Base-by-base conservation (phyloP, 2,113 vertebrate genomes). In the Neolamprologus modestus region DNA sequence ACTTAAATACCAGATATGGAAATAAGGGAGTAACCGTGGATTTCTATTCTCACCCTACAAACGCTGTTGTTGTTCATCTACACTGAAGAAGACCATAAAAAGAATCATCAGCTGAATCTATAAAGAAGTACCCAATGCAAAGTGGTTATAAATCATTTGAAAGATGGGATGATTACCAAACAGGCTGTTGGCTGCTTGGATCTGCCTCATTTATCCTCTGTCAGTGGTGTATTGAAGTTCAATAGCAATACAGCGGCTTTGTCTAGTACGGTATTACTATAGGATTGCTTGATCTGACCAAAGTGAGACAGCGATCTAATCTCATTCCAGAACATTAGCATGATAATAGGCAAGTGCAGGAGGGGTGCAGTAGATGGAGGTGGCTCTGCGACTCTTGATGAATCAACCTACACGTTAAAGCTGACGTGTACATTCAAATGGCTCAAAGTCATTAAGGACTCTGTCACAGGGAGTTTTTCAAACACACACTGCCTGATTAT, bases 381-480 rank as follows among this genome's bases (percentile, higher is more conserved):
- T 45, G 47, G 37, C 87, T 71, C 59, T 63, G 63, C 79, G 91
- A 88, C 89, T 86, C 87, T 26, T 95, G 92, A 94, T 90, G 83
- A 91, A 95, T 95, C 87, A 91, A 85, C 61, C 59, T 6, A 40
- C 82, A 87, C 57, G 91, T 78, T 89, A 88, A 91, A 88, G 90
- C 88, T 93, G 94, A 92, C 85, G 81, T 57, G 54, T 54, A 83
- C 13, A 33, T 89, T 91, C 87, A 91, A 91, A 91, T 82, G 82
- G 90, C 86, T 26, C 24, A 9, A 24, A 88, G 79, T 90, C 88
- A 86, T 90, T 92, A 88, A 81, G 57, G 53, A 10, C 52, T 90
- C 81, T 82, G 84, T 90, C 90, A 76, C 63, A 16, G 82, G 53
- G 63, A 81, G 84, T 90, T 93, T 94, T 85, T 84, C 79, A 86